Evolutionary conservation across 2,888 invertebrate genomes (phyloP), one percentile per base, ranked within the genome.

Genomic region (Heliconius charithonia): DNA sequence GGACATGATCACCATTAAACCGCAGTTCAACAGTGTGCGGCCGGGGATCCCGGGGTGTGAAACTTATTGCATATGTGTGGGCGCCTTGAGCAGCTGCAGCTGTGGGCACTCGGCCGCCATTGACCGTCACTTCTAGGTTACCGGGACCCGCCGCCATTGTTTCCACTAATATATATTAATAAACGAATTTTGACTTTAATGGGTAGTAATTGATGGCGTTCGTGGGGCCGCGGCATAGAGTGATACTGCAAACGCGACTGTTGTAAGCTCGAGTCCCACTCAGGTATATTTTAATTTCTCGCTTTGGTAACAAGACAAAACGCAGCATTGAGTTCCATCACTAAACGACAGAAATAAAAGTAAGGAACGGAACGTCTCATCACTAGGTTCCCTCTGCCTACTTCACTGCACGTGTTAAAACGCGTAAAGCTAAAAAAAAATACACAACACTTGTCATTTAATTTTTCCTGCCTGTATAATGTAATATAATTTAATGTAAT

Each of bases 61-160:
- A 99, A 56, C 99, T 99, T 85, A 99, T 99, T 41, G 98, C 98
- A 90, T 99, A 99, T 0, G 98, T 98, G 88, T 99, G 98, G 45
- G 99, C 98, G 51, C 99, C 99, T 89, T 99, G 98, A 0, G 98
- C 98, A 88, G 99, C 98, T 19, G 99, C 99, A 37, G 98, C 98
- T 0, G 99, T 99, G 0, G 99, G 99, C 56, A 99, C 99, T 81
- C 98, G 96, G 0, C 99, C 99, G 12, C 99, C 99, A 88, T 99
- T 99, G 45, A 99, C 99, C 0, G 99, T 99, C 80, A 99, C 99
- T 92, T 99, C 99, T 67, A 99, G 95, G 92, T 99, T 99, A 32
- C 99, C 99, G 0, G 99, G 99, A 27, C 99, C 99, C 7, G 99
- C 99, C 91, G 99, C 98, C 88, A 98, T 98, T 22, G 99, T 99